Evolutionary conservation across 2,797 vertebrate species (phyloP), one percentile per base, ranked within the genome.

Genomic region (Pseudochirops corinnae): DNA sequence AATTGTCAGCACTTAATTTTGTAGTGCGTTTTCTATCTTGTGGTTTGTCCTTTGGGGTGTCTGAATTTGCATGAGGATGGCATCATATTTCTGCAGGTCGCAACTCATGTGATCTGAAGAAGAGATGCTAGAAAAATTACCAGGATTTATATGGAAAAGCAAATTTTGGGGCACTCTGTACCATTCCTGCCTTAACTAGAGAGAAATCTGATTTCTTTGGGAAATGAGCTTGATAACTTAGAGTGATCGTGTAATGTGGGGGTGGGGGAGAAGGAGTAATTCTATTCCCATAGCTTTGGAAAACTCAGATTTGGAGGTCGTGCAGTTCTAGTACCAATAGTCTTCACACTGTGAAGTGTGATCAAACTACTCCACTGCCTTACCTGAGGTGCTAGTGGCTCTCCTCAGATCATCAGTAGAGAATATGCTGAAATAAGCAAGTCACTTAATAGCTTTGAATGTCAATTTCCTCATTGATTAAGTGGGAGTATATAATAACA

Each of bases 191-290:
- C 10, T 13, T 91, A 90, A 92, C 67, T 94, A 92, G 62, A 95
- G 97, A 56, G 56, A 97, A 96, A 93, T 92, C 26, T 93, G 56
- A 93, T 92, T 92, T 91, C 92, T 96, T 94, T 95, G 91, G 62
- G 90, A 60, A 96, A 94, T 24, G 55, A 94, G 57, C 94, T 90
- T 21, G 94, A 87, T 93, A 55, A 95, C 60, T 90, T 56, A 52
- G 46, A 94, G 55, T 24, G 60, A 7, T 46, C 95, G 90, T 91
- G 29, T 94, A 50, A 82, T 67, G 53, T 62, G 33, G 33, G 24
- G 21, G 52, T 62, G 90, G 90, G 24, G 29, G 2, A 13, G 4
- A 16, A 4, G 39, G 74, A 87, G 12, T 87, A 46, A 87, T 87
- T 11, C 10, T 50, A 11, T 31, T 93, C 46, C 10, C 39, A 29